These are phyloP conservation scores for Phoenoteleia sp. DNA, from an alignment of 2,888 invertebrate genomes.

Conservation along the genomic window DNA sequence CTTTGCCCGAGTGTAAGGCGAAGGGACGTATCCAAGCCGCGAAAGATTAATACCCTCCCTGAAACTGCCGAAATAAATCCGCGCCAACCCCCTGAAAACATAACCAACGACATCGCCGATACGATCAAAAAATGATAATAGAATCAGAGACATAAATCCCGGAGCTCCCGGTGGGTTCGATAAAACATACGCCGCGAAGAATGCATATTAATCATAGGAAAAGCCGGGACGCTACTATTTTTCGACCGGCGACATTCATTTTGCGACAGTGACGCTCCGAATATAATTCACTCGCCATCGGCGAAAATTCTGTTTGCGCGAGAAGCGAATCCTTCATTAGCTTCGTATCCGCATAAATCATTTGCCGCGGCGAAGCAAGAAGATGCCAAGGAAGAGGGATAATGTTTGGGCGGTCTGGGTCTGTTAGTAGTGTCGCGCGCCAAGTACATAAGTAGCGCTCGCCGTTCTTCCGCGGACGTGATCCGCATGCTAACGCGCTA, in stretches of 20 bases:
- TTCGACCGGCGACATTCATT: constrained; percentile 50
- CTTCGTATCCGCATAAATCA: constrained; percentile 65
- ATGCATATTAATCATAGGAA: constrained; percentile 51
- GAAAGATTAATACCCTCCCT: constrained; percentile 17
- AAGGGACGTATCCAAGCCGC: constrained; percentile 24
- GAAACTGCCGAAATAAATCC: constrained; percentile 36
- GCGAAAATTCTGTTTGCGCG: constrained; percentile 65
- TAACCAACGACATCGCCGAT: constrained; percentile 17
- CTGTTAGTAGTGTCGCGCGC: constrained; percentile 40
- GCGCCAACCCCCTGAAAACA: constrained; percentile 11
- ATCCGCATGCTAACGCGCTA: constrained; percentile 4
- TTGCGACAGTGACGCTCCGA: constrained; percentile 55
- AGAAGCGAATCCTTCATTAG: constrained; percentile 64
- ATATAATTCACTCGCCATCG: constrained; percentile 65
- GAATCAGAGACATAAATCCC: constrained; percentile 44
- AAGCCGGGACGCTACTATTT: constrained; percentile 25
- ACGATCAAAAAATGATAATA: constrained; percentile 46
- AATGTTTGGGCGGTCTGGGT: no score
- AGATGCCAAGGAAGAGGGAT: neutral
- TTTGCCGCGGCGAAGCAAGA: constrained; percentile 31
- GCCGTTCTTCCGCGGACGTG: constrained; percentile 45
- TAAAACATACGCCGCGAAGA: constrained; percentile 42
- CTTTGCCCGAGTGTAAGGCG: neutral
- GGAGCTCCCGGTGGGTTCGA: constrained; percentile 5
- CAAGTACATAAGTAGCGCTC: constrained; percentile 63